Percentiles rank a stretch among this genome's conserved stretches.
These are phyloP conservation scores for Melanotaenia trifasciata DNA, from an alignment of 2,797 vertebrate genomes.

Conservation along the genomic window DNA sequence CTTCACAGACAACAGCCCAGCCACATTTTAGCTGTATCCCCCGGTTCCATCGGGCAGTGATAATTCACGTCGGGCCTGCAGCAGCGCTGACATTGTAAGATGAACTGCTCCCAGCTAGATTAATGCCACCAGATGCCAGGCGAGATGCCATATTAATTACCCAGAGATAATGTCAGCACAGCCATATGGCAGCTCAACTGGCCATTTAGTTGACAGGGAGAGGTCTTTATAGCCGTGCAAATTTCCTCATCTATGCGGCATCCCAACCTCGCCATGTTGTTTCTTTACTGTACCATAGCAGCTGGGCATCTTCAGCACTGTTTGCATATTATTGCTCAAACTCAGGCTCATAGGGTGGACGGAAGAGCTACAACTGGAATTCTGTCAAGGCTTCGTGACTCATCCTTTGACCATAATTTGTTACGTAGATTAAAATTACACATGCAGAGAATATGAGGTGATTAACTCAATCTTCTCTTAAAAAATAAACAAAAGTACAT, in stretches of 20 bases:
- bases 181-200: slow-evolving; percentile 87
- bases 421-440: background rate
- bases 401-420: background rate
- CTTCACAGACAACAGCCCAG: background rate
- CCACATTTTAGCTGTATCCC: slow-evolving; percentile 25
- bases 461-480: background rate
- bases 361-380: background rate
- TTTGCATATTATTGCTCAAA: slow-evolving; percentile 27
- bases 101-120: slow-evolving; percentile 81
- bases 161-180: slow-evolving; percentile 85
- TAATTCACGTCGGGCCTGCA: slow-evolving; percentile 78
- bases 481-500: background rate
- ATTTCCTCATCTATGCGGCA: slow-evolving; percentile 66
- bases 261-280: slow-evolving; percentile 39
- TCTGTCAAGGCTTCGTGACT: background rate
- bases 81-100: slow-evolving; percentile 75
- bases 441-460: background rate
- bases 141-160: slow-evolving; percentile 88
- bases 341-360: background rate
- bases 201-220: slow-evolving; percentile 86
- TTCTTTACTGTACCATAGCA: slow-evolving; percentile 53
- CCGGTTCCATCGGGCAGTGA: slow-evolving; percentile 69
- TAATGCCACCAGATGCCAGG: slow-evolving; percentile 88
- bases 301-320: slow-evolving; percentile 30
- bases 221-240: slow-evolving; percentile 80